phyloP scores from a whole-genome alignment of 2,888 invertebrate species.

The Phytoseiulus persimilis region DNA sequence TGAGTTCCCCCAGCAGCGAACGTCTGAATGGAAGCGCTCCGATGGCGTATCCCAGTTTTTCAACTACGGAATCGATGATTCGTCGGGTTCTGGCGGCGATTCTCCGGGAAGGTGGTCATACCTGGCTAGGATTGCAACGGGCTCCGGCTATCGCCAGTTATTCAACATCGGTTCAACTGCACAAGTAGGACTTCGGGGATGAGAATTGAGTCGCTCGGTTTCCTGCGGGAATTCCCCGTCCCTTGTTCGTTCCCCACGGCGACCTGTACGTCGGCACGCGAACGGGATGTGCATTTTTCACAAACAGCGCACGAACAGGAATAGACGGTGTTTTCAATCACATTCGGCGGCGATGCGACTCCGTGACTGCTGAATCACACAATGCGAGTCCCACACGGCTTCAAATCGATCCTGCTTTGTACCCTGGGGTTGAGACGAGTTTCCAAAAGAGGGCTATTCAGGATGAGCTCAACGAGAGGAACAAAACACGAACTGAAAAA shows the following conservation, averaged over 20 bases:
- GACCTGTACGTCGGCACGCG: neutral
- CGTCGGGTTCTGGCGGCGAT: no score
- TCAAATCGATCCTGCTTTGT: neutral
- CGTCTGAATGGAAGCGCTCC: neutral
- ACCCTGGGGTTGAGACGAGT: neutral
- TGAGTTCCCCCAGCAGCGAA: neutral
- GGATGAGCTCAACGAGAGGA: neutral
- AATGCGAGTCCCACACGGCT: neutral
- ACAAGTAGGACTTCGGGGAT: neutral
- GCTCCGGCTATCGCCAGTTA: no score
- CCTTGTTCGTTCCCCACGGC: neutral
- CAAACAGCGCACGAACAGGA: neutral
- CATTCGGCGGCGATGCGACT: neutral
- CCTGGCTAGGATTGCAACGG: no score
- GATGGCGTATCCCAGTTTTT: neutral
- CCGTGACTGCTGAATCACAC: neutral
- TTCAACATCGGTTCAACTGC: no score
- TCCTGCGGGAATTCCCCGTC: neutral
- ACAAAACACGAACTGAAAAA: neutral
- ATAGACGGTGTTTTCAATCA: neutral
- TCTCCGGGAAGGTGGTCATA: no score
- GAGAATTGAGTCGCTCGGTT: neutral
- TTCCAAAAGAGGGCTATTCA: neutral
- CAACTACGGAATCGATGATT: neutral
- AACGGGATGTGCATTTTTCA: neutral